Evolutionary conservation across 2,888 invertebrate species (phyloP), one percentile per base, ranked within the genome.

Genomic region (Tetrapedia diversipes): DNA sequence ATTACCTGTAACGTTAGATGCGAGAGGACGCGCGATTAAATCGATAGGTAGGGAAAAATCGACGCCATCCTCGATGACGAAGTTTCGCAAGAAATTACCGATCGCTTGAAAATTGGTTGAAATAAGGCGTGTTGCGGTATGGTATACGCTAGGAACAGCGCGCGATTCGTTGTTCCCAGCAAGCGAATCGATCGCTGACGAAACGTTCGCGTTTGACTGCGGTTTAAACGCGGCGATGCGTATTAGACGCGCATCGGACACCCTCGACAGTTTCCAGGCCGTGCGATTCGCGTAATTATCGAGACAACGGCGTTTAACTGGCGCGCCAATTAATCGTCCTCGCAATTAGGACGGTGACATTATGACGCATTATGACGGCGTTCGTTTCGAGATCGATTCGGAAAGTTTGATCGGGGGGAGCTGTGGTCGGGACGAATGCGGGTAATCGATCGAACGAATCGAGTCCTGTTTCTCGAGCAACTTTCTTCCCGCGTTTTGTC

Each of bases 301-400:
- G 41, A 19, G 49, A 22, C 49, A 43, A 49, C 56, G 49, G 19
- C 16, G 49, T 10, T 32, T 19, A 34, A 24, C 49, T 51, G 29
- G 22, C 19, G 41, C 19, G 57, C 22, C 51, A 66, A 79, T 75
- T 66, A 79, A 65, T 67, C 45, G 47, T 43, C 47, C 32, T 51
- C 34, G 71, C 67, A 51, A 59, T 71, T 67, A 67, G 67, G 43
- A 14, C 41, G 49, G 39, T 49, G 51, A 71, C 61, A 47, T n/a
- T n/a, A n/a, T n/a, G n/a, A n/a, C n/a, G n/a, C n/a, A n/a, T n/a
- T n/a, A n/a, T n/a, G n/a, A n/a, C n/a, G n/a, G 39, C 29, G 24
- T 47, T 51, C 67, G 63, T 72, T 53, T 29, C 41, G 43, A 45
- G 53, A 39, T 57, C 45, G 49, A 11, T 41, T 22, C 37, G 16